Percentiles rank a stretch among this genome's conserved stretches.
phyloP scores from a whole-genome alignment of 2,888 invertebrate genomes.

The Ormyrus rosae region DNA sequence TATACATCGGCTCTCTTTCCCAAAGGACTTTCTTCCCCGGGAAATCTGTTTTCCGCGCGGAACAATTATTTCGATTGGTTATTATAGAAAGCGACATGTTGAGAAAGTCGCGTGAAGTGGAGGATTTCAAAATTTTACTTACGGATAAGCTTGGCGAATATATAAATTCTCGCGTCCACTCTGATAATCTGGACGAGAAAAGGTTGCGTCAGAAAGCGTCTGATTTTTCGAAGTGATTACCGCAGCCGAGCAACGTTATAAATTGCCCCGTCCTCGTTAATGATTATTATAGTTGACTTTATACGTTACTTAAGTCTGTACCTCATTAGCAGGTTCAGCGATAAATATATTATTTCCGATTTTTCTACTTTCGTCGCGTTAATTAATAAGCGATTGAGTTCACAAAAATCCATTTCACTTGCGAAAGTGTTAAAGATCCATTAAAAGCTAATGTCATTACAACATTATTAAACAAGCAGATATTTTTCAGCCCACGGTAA shows the following conservation, averaged over 20 bases:
- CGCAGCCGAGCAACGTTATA: slow-evolving; percentile 6
- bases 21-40: slow-evolving; percentile 13
- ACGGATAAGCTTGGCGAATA: neutral
- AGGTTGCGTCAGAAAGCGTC: neutral
- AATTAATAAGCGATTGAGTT: too few relatives aligned
- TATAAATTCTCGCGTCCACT: neutral
- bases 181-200: neutral
- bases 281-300: slow-evolving; percentile 5
- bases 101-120: neutral
- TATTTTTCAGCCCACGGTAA: too few relatives aligned
- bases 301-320: slow-evolving; percentile 18
- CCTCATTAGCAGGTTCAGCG: slow-evolving; percentile 19
- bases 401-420: too few relatives aligned
- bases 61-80: neutral
- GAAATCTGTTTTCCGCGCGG: slow-evolving; percentile 39
- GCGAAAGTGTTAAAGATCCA: too few relatives aligned
- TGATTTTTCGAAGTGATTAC: slow-evolving; percentile 8
- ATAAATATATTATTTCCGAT: too few relatives aligned
- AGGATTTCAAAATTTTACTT: too few relatives aligned
- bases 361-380: too few relatives aligned
- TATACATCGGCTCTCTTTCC: slow-evolving; percentile 4
- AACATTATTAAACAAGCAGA: too few relatives aligned
- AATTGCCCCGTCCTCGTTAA: neutral
- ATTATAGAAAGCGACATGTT: neutral
- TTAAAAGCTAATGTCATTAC: too few relatives aligned